Base-by-base conservation (phyloP, 2,113 vertebrate species). In the Pampusana beccarii region DNA sequence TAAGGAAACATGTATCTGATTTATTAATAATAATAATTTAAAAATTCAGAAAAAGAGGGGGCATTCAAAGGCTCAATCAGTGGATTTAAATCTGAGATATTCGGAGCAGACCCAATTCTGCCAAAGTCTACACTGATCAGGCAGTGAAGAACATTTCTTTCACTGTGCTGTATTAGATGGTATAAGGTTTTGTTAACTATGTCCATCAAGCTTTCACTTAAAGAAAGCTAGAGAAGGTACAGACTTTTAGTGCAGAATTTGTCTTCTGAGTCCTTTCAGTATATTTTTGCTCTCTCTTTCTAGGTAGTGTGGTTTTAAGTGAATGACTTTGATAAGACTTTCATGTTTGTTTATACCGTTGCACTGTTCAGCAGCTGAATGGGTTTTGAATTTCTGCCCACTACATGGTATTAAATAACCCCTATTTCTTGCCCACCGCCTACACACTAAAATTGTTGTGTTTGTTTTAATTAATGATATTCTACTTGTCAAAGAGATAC, bases 351-450 rank as follows among this genome's bases (percentile, higher is more conserved):
- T 93, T 93, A 84, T 88, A 91, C 46, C 72, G 91, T 78, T 95
- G n/a, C 61, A 92, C 18, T 96, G 5, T 96, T 97, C 91, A 93
- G 74, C 89, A 96, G 92, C 70, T 12, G 51, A 95, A 93, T 87
- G 95, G 86, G 69, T 94, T 98, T 98, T 98, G 95, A 98, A 97
- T 98, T 96, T 93, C 96, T 98, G 96, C 97, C 97, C 91, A 95
- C 91, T 85, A 46, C 71, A 80, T 95, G 90, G 67, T 97, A 97
- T 96, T 96, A 97, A 98, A 96, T 98, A 98, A 97, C 95, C 95
- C 91, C 93, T 92, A 26, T 87, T 97, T 97, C 88, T 94, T 98
- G 95, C 95, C 97, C 82, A 44, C 86, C 33, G 16, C 97, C 97
- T 93, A 98, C 98, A 93, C 74, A 25, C 95, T 95, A 95, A 97